phyloP scores from a whole-genome alignment of 2,797 vertebrate genomes.

The Esox lucius region DNA sequence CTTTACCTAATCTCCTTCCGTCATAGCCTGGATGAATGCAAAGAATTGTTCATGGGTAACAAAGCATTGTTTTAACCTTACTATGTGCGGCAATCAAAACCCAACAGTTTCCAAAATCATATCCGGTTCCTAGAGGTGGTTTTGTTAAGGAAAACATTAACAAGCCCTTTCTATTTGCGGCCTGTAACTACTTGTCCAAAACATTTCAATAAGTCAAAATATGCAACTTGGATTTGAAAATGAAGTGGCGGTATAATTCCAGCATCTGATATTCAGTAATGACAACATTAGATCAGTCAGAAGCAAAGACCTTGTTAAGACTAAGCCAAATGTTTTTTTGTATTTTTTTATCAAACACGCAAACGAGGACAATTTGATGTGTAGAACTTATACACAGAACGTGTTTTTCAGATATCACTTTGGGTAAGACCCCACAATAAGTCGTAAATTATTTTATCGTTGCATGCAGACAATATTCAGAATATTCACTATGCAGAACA shows the following conservation, averaged over 20 bases:
- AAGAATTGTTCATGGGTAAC: too few relatives aligned
- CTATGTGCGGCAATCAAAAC: conserved; percentile 8
- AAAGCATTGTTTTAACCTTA: conserved; percentile 5
- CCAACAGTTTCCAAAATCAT: conserved; percentile 11
- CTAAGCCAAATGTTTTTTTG: conserved; percentile 5
- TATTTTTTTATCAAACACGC: conserved; percentile 4
- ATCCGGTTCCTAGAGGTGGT: neutral
- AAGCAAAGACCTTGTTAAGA: too few relatives aligned
- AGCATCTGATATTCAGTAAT: conserved; percentile 5
- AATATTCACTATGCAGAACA: too few relatives aligned
- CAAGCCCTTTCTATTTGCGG: conserved; percentile 12
- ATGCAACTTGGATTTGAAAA: conserved; percentile 15
- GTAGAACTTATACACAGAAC: conserved; percentile 18
- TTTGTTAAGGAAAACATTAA: conserved; percentile 18
- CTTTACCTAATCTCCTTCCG: too few relatives aligned
- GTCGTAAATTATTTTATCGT: neutral
- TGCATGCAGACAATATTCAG: conserved; percentile 9
- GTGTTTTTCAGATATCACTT: conserved; percentile 8
- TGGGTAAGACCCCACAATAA: neutral
- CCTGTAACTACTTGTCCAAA: conserved; percentile 9
- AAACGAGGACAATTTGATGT: conserved; percentile 8
- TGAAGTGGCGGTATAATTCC: conserved; percentile 1
- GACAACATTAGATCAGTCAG: conserved; percentile 6
- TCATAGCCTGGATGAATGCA: too few relatives aligned
- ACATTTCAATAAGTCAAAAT: conserved; percentile 10